These are phyloP conservation scores for Lophius piscatorius DNA, from an alignment of 2,113 vertebrate genomes.

Conservation along the genomic window DNA sequence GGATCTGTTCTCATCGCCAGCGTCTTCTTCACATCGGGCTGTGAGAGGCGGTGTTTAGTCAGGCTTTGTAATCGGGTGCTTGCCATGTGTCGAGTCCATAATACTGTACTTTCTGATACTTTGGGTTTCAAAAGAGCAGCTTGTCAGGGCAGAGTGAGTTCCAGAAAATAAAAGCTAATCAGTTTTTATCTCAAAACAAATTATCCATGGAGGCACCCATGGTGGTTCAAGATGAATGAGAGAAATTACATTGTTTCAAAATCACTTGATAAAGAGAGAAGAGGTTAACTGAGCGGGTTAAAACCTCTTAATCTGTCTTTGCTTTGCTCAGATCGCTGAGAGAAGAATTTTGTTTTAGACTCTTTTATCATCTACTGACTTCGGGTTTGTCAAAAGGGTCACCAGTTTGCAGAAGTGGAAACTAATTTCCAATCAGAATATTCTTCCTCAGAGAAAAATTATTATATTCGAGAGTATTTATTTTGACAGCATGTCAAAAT, in stretches of 20 bases:
- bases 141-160: slow-evolving; percentile 43
- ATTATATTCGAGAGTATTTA: not conserved
- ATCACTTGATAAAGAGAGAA: slow-evolving; percentile 27
- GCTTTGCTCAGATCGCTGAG: slow-evolving; percentile 6
- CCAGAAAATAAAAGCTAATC: slow-evolving; percentile 53
- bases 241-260: slow-evolving; percentile 12
- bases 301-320: slow-evolving; percentile 28
- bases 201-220: slow-evolving; percentile 28
- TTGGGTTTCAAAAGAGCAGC: slow-evolving; percentile 34
- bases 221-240: slow-evolving; percentile 32
- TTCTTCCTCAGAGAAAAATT: not conserved
- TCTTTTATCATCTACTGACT: slow-evolving; percentile 31
- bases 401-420: slow-evolving; percentile 1
- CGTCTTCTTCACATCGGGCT: too few species aligned
- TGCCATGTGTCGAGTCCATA: slow-evolving; percentile 23
- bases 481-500: slow-evolving; percentile 33
- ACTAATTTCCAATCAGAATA: slow-evolving; percentile 2
- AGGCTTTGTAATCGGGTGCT: slow-evolving; percentile 22
- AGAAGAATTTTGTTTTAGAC: slow-evolving; percentile 30
- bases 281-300: slow-evolving; percentile 49
- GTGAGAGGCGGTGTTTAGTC: slow-evolving; percentile 6
- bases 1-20: slow-evolving; percentile 2
- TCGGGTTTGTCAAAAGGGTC: slow-evolving; percentile 26
- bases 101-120: slow-evolving; percentile 32
- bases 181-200: slow-evolving; percentile 55